Evolutionary conservation across 1,140 invertebrate species (phyloP).

Genomic region (Papilio helenus): DNA sequence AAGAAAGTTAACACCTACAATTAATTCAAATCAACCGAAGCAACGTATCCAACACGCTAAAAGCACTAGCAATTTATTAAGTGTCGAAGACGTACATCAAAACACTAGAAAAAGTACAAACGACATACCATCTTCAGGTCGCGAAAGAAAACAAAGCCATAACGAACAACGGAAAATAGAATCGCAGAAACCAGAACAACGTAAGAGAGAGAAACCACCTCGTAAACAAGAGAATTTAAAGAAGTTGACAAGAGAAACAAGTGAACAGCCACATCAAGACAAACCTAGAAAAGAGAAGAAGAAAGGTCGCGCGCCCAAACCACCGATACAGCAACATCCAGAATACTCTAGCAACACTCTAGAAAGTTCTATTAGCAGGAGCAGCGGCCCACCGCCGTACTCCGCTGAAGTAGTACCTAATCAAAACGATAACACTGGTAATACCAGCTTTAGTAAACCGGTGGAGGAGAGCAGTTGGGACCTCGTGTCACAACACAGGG

Average conservation of each 20-base stretch:
- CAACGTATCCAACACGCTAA: slow-evolving; percentile 50
- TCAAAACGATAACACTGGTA: slow-evolving; percentile 50
- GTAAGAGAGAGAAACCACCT: slow-evolving; percentile 58
- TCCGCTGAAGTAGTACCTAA: slow-evolving; percentile 45
- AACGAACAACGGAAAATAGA: slow-evolving; percentile 63
- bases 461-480: slow-evolving; percentile 74
- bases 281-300: slow-evolving; percentile 50
- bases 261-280: slow-evolving; percentile 27
- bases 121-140: slow-evolving; percentile 6
- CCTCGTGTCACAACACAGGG: slow-evolving; percentile 72
- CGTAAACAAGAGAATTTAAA: slow-evolving; percentile 62
- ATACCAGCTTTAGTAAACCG: slow-evolving; percentile 61
- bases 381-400: slow-evolving; percentile 70
- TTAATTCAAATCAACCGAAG: slow-evolving; percentile 39
- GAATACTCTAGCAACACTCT: slow-evolving; percentile 63
- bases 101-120: slow-evolving; percentile 41
- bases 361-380: slow-evolving; percentile 72
- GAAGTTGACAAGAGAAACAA: slow-evolving; percentile 55
- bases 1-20: slow-evolving; percentile 42
- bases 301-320: slow-evolving; percentile 50
- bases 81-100: slow-evolving; percentile 41
- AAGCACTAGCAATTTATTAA: slow-evolving; percentile 59
- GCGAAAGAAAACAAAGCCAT: slow-evolving; percentile 12
- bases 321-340: slow-evolving; percentile 37
- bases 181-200: slow-evolving; percentile 61